phyloP scores from a whole-genome alignment of 1,140 invertebrate species.

The Aphis craccivora region DNA sequence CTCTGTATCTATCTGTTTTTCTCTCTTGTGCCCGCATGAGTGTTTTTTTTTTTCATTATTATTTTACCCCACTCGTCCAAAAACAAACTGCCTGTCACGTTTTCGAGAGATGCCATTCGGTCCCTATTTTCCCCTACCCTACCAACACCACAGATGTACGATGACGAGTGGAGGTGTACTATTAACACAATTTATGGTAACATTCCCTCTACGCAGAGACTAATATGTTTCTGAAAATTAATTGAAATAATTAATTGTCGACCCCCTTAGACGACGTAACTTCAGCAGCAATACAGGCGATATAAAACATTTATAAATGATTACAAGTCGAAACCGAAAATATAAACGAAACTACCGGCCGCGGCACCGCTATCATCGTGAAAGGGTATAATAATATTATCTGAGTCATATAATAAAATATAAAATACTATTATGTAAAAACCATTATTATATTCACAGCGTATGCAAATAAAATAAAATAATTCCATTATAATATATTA shows the following conservation, averaged over 20 bases:
- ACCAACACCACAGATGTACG: not conserved
- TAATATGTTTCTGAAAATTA: slow-evolving; percentile 49
- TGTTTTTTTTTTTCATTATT: slow-evolving; percentile 52
- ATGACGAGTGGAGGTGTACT: not conserved
- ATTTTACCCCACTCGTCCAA: slow-evolving; percentile 40
- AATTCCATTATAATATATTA: not conserved
- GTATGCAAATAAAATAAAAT: not conserved
- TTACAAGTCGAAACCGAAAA: not conserved
- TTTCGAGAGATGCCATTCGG: slow-evolving; percentile 14
- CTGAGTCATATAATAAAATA: not conserved
- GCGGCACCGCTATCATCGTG: too few species aligned
- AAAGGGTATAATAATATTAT: not conserved
- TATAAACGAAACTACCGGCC: not conserved
- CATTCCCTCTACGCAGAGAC: not conserved
- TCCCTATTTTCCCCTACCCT: not conserved
- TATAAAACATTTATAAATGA: not conserved
- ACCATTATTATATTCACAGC: not conserved
- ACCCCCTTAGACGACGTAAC: not conserved
- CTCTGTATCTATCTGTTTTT: not conserved
- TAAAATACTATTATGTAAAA: not conserved
- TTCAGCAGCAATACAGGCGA: not conserved
- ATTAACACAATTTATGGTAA: slow-evolving; percentile 47
- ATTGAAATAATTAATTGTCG: slow-evolving; percentile 52
- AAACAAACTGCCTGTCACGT: slow-evolving; percentile 54
- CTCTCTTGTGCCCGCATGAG: not conserved